Evolutionary conservation across 2,888 invertebrate species (phyloP).

Genomic region (Drosophila meridionalis): DNA sequence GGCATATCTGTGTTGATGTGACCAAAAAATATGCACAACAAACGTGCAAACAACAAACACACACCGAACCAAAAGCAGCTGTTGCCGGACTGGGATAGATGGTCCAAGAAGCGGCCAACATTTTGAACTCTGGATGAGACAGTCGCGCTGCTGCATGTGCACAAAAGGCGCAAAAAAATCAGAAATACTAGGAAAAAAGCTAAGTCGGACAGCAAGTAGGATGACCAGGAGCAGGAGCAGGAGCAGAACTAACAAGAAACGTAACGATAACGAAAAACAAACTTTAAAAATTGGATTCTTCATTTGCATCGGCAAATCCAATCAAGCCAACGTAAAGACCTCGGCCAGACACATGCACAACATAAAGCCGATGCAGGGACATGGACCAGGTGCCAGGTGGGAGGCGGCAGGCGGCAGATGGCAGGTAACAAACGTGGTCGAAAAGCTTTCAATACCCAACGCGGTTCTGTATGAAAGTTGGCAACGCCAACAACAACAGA

Average conservation of each 20-base stretch:
- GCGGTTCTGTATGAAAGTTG: conserved; percentile 36
- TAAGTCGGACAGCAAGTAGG: conserved; percentile 24
- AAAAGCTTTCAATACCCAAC: conserved; percentile 29
- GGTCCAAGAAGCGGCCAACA: conserved; percentile 33
- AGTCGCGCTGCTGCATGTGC: conserved; percentile 24
- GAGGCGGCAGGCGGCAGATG: neutral
- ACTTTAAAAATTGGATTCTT: conserved; percentile 83
- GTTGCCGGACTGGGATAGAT: conserved; percentile 4
- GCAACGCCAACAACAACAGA: conserved; percentile 40
- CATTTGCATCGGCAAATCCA: conserved; percentile 83
- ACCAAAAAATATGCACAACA: conserved; percentile 61
- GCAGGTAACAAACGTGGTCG: conserved; percentile 22
- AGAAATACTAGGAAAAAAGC: neutral
- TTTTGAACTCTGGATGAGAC: conserved; percentile 29
- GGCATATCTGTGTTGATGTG: conserved; percentile 52
- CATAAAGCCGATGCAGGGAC: conserved; percentile 68
- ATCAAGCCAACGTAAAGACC: conserved; percentile 82
- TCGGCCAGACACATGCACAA: conserved; percentile 74
- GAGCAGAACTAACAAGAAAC: conserved; percentile 70
- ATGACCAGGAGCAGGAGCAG: neutral
- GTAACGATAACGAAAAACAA: conserved; percentile 82
- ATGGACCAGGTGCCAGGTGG: conserved; percentile 6
- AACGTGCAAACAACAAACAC: conserved; percentile 42
- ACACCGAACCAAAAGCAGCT: conserved; percentile 19
- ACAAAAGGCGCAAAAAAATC: conserved; percentile 12